Evolutionary conservation across 2,797 vertebrate genomes (phyloP).

Genomic region (Decapterus maruadsi): DNA sequence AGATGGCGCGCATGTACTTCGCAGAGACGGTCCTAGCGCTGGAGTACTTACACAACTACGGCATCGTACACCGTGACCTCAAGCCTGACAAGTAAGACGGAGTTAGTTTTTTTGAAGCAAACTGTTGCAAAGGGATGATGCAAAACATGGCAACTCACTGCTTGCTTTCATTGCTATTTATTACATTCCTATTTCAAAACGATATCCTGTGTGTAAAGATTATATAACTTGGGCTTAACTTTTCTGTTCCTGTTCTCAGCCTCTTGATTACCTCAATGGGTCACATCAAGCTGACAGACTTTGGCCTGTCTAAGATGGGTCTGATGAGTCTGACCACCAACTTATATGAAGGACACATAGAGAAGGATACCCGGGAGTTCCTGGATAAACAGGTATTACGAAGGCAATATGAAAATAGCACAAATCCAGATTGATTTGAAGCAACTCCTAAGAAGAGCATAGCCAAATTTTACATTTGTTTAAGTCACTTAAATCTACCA

Average conservation of each 20-base stretch:
- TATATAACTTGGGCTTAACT: background rate
- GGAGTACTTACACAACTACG: slow-evolving; percentile 95
- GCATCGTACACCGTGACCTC: slow-evolving; percentile 94
- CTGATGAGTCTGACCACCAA: slow-evolving; percentile 97
- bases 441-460: background rate
- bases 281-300: slow-evolving; percentile 95
- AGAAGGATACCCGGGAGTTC: slow-evolving; percentile 95
- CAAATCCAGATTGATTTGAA: too few relatives aligned
- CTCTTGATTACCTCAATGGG: slow-evolving; percentile 97
- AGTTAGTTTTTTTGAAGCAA: background rate
- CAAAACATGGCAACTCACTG: background rate
- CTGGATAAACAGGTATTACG: slow-evolving; percentile 92
- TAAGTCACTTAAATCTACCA: background rate
- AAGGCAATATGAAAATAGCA: background rate
- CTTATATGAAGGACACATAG: slow-evolving; percentile 94
- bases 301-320: slow-evolving; percentile 96
- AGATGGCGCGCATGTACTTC: slow-evolving; percentile 94
- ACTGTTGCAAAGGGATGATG: slow-evolving; percentile 4
- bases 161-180: background rate
- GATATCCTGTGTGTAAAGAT: background rate
- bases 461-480: background rate
- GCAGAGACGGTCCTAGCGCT: slow-evolving; percentile 94
- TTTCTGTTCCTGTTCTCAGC: slow-evolving; percentile 74
- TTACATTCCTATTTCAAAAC: background rate
- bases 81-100: slow-evolving; percentile 94